Evolutionary conservation across 1,140 invertebrate species (phyloP), one percentile per base, ranked within the genome.

Genomic region (Physella acuta): DNA sequence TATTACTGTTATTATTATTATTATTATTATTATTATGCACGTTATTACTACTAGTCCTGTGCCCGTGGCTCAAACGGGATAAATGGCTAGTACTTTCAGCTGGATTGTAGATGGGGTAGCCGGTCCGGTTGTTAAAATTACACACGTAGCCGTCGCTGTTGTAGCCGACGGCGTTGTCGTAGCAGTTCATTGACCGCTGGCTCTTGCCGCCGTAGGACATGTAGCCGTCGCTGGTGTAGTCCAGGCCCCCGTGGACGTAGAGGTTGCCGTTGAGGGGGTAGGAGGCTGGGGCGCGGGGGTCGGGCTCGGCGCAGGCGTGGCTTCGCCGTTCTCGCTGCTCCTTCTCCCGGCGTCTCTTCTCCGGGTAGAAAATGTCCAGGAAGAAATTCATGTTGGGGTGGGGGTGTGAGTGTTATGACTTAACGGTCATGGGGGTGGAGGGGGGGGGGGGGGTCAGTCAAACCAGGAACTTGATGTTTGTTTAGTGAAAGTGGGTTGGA

Each of bases 331-430:
- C 58, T 28, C 63, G 33, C 30, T 64, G 33, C 64, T 71, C 58
- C 31, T 72, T 70, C 62, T 73, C 71, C 53, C 71, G 72, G 30
- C 75, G 67, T 65, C 75, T 75, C 56, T 77, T 79, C 52, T 79
- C 77, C 49, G 75, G 73, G 51, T 79, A 76, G 44, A 79, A 79
- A 66, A 79, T 68, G 33, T 79, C 77, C 37, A 79, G 73, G 51
- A 79, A 77, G 69, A 79, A 79, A 66, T 77, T 75, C 77, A 79
- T 61, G 56, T 17, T 58, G 4, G 28, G n/a, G n/a, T n/a, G n/a
- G n/a, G n/a, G n/a, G n/a, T n/a, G n/a, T n/a, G n/a, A n/a, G n/a
- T n/a, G n/a, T n/a, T n/a, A n/a, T n/a, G n/a, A n/a, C n/a, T n/a
- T n/a, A n/a, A n/a, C n/a, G n/a, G n/a, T n/a, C n/a, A n/a, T n/a